Conservation (phyloP, 2,888 invertebrate species). For the Zaprionus obscuricornis region DNA sequence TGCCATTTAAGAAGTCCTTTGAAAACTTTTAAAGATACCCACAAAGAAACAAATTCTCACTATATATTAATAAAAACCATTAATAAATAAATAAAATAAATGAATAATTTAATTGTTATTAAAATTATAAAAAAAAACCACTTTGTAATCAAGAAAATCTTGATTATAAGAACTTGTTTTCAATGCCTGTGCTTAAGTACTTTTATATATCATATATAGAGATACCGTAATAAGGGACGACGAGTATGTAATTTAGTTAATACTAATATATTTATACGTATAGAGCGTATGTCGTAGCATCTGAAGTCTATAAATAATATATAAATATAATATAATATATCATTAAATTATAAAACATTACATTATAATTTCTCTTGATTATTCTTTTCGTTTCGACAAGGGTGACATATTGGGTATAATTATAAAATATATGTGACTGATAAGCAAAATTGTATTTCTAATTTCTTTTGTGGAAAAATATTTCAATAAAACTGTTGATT, state of each 20-base stretch:
- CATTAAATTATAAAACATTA: conserved; percentile 61
- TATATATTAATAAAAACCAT: conserved; percentile 53
- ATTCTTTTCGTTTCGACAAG: conserved; percentile 11
- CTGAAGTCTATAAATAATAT: conserved; percentile 55
- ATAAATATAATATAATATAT: too few species aligned
- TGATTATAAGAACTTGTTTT: conserved; percentile 29
- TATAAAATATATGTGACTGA: too few species aligned
- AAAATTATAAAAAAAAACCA: conserved; percentile 9
- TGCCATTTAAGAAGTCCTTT: conserved; percentile 49
- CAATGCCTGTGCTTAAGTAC: conserved; percentile 45
- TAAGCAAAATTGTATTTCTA: too few species aligned
- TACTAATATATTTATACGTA: conserved; percentile 40
- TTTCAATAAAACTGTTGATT: too few species aligned
- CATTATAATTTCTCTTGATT: conserved; percentile 10
- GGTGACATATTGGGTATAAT: too few species aligned
- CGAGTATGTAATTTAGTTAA: conserved; percentile 57
- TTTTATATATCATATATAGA: conserved; percentile 47
- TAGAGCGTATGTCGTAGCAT: conserved; percentile 57
- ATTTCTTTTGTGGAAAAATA: too few species aligned
- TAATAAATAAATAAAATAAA: conserved; percentile 37
- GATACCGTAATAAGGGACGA: conserved; percentile 11
- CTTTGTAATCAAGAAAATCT: too few species aligned
- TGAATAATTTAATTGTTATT: conserved; percentile 20
- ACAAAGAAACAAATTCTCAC: conserved; percentile 61
- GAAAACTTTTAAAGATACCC: conserved; percentile 69